phyloP scores from a whole-genome alignment of 1,140 invertebrate species.

The Drosophila parvula region DNA sequence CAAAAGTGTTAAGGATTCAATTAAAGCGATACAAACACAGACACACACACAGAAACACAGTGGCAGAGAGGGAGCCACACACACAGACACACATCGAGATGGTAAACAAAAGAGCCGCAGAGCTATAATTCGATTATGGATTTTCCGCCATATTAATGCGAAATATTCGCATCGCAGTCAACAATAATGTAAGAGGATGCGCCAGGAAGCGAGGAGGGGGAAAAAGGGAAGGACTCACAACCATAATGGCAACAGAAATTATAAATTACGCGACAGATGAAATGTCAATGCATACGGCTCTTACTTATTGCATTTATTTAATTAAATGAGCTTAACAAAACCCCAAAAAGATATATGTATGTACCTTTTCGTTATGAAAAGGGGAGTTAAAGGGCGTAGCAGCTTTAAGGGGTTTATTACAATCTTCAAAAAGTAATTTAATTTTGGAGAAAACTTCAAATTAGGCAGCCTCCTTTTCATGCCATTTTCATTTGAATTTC shows the following conservation, averaged over 20 bases:
- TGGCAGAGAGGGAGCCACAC: slow-evolving; percentile 3
- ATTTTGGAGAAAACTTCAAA: not conserved
- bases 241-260: slow-evolving; percentile 81
- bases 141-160: slow-evolving; percentile 82
- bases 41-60: slow-evolving; percentile 32
- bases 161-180: slow-evolving; percentile 78
- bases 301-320: slow-evolving; percentile 80
- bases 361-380: not conserved
- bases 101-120: slow-evolving; percentile 78
- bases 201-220: not conserved
- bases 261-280: slow-evolving; percentile 81
- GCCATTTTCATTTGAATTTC: not conserved
- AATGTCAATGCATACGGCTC: slow-evolving; percentile 72
- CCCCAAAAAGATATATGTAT: slow-evolving; percentile 33
- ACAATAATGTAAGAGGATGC: slow-evolving; percentile 55
- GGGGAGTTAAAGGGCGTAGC: not conserved
- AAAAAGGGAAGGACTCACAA: slow-evolving; percentile 17
- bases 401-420: not conserved
- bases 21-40: slow-evolving; percentile 79
- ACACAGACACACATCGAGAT: slow-evolving; percentile 35
- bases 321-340: slow-evolving; percentile 61
- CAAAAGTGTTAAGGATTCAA: slow-evolving; percentile 83
- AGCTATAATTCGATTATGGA: slow-evolving; percentile 81
- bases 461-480: no score
- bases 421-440: not conserved